Evolutionary conservation across 2,113 vertebrate genomes (phyloP).

Genomic region (Steatornis caripensis): DNA sequence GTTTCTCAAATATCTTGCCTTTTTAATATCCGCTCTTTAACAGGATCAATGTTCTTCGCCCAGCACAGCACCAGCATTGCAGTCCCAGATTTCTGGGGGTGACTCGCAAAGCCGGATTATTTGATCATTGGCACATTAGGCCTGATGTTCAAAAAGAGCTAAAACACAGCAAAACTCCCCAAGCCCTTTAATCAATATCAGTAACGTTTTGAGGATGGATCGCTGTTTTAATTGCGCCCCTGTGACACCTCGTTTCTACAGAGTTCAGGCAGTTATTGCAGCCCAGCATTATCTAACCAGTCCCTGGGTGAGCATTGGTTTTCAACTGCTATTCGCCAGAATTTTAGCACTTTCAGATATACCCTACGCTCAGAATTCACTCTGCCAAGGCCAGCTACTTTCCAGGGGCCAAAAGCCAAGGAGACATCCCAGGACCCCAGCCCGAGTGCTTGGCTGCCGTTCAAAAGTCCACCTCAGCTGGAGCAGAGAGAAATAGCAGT

Average conservation of each 20-base stretch:
- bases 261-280: background rate
- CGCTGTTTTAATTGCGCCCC: background rate
- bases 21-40: background rate
- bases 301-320: background rate
- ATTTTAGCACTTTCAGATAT: background rate
- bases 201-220: background rate
- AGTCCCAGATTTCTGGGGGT: background rate
- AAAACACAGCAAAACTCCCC: background rate
- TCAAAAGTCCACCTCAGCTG: background rate
- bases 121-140: background rate
- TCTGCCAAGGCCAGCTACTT: background rate
- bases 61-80: fast-evolving
- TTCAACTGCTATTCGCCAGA: fast-evolving
- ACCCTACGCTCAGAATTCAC: background rate
- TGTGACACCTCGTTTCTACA: background rate
- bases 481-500: background rate
- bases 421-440: background rate
- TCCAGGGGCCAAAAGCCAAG: background rate
- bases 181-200: background rate
- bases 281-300: background rate
- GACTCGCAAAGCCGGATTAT: fast-evolving
- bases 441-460: background rate
- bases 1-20: background rate
- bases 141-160: background rate
- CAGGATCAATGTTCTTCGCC: background rate